These are phyloP conservation scores for Antheraea mylitta DNA, from an alignment of 1,140 invertebrate genomes.

Conservation along the genomic window DNA sequence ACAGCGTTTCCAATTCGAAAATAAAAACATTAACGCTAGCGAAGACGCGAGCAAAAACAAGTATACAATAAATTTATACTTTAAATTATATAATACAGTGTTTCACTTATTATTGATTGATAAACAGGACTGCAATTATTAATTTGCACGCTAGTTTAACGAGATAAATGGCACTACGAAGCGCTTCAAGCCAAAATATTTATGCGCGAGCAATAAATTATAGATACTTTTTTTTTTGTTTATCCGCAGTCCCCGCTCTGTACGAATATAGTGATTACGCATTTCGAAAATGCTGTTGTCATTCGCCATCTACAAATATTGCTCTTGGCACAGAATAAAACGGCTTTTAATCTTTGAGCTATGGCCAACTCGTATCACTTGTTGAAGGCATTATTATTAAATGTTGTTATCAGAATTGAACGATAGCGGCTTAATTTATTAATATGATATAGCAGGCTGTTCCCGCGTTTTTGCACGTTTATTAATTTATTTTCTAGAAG, in stretches of 20 bases:
- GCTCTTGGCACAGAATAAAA: conserved; percentile 63
- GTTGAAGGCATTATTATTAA: background rate
- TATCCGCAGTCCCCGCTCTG: conserved; percentile 12
- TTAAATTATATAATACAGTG: no score
- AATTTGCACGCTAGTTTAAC: no score
- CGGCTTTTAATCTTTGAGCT: conserved; percentile 65
- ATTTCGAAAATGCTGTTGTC: conserved; percentile 47
- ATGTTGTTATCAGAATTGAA: background rate
- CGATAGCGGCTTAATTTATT: background rate
- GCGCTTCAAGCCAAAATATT: background rate
- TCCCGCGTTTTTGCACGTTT: no score
- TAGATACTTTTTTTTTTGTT: conserved; percentile 17
- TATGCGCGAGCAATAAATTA: conserved; percentile 15
- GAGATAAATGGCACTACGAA: background rate
- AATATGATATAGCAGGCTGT: no score
- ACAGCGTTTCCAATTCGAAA: no score
- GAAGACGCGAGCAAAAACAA: no score
- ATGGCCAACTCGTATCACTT: conserved; percentile 43
- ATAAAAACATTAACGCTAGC: no score
- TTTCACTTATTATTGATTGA: no score
- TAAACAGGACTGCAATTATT: no score
- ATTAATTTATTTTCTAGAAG: no score
- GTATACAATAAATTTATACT: no score
- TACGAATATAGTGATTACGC: conserved; percentile 46
- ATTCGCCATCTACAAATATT: conserved; percentile 65